phyloP scores from a whole-genome alignment of 2,888 invertebrate species.

The Notodonta ziczac region DNA sequence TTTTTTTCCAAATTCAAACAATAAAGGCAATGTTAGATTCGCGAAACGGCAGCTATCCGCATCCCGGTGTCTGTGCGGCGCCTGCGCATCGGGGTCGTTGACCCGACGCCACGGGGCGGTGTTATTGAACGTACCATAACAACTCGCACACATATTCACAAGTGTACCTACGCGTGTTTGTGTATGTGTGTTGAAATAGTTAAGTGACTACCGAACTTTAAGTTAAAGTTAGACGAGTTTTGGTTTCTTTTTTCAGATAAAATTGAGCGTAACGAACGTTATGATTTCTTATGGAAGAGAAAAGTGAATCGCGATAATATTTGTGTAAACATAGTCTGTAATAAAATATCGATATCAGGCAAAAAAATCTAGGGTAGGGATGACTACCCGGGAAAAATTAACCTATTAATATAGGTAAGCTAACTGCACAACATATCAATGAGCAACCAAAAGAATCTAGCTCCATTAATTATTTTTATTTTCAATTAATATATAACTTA shows the following conservation, averaged over 20 bases:
- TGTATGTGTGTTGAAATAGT: slow-evolving; percentile 41
- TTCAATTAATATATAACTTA: no score
- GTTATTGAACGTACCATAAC: slow-evolving; percentile 77
- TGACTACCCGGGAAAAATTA: no score
- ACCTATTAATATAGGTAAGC: no score
- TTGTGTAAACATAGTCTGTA: no score
- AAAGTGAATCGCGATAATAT: no score
- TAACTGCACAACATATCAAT: no score
- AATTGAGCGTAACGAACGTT: not conserved
- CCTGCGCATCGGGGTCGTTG: slow-evolving; percentile 72
- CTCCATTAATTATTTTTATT: no score
- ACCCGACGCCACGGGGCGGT: slow-evolving; percentile 74
- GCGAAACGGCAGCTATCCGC: slow-evolving; percentile 54
- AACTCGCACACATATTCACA: slow-evolving; percentile 54
- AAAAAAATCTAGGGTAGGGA: no score
- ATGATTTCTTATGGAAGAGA: not conserved
- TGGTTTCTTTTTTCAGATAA: not conserved
- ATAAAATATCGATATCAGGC: no score
- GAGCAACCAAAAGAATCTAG: no score
- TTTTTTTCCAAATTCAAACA: slow-evolving; percentile 16
- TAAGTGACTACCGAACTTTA: slow-evolving; percentile 44
- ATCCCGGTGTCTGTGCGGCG: slow-evolving; percentile 69
- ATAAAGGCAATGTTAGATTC: slow-evolving; percentile 40
- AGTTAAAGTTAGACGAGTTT: slow-evolving; percentile 9
- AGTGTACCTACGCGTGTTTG: slow-evolving; percentile 28